Evolutionary conservation across 1,140 invertebrate genomes (phyloP).

Genomic region (Drosophila nigrodunni): DNA sequence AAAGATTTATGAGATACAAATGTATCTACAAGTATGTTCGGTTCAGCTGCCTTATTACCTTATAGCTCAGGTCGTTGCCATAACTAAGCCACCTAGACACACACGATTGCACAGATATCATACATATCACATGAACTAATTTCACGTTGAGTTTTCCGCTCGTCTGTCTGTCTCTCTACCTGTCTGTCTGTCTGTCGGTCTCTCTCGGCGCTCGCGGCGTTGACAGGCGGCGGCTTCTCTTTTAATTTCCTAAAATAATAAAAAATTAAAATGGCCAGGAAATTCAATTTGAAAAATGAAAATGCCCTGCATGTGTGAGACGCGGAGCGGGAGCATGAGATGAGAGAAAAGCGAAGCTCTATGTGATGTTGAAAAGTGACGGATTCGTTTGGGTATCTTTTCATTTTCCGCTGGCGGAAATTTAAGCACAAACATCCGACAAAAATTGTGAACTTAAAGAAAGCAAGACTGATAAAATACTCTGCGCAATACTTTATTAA

Average conservation of each 20-base stretch:
- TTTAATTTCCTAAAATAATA: slow-evolving; percentile 54
- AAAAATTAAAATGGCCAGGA: slow-evolving; percentile 58
- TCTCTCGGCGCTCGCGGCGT: neutral
- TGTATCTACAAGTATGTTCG: slow-evolving; percentile 16
- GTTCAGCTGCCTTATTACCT: neutral
- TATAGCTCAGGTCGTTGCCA: slow-evolving; percentile 4
- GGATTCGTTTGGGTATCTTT: slow-evolving; percentile 25
- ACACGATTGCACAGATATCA: slow-evolving; percentile 1
- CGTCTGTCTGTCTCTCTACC: neutral
- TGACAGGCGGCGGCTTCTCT: slow-evolving; percentile 21
- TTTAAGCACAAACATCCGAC: slow-evolving; percentile 44
- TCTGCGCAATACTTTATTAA: neutral
- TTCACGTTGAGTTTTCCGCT: slow-evolving; percentile 25
- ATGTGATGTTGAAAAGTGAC: slow-evolving; percentile 27
- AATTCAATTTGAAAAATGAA: slow-evolving; percentile 58
- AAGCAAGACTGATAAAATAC: neutral
- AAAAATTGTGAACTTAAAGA: neutral
- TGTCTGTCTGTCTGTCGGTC: slow-evolving; percentile 11
- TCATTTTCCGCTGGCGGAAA: slow-evolving; percentile 26
- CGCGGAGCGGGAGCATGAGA: neutral
- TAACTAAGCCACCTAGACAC: slow-evolving; percentile 14
- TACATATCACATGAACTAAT: slow-evolving; percentile 44
- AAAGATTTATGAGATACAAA: slow-evolving; percentile 38
- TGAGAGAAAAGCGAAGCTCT: neutral
- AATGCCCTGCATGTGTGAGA: slow-evolving; percentile 23